phyloP scores from a whole-genome alignment of 1,140 invertebrate genomes.

The Asbolus verrucosus region DNA sequence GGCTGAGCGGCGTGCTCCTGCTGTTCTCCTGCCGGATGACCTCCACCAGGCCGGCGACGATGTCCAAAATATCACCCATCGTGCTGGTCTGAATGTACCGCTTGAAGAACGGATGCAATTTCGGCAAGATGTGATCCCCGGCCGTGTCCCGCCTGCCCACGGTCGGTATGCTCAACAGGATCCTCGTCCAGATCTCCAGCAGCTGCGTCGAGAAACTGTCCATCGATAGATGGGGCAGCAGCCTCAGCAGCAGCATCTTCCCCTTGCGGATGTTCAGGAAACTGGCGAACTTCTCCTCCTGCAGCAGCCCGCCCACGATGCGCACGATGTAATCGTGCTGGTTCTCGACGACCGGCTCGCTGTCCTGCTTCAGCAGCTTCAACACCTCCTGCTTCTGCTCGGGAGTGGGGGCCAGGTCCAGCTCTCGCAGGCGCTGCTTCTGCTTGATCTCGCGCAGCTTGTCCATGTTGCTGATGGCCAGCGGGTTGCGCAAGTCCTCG shows the following conservation, averaged over 20 bases:
- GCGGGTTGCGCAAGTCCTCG: slow-evolving; percentile 79
- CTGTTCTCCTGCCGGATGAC: slow-evolving; percentile 58
- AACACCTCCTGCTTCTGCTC: slow-evolving; percentile 70
- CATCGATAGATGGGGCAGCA: slow-evolving; percentile 66
- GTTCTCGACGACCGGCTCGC: slow-evolving; percentile 61
- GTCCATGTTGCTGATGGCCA: slow-evolving; percentile 74
- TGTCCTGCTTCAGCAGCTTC: slow-evolving; percentile 63
- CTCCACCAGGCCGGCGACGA: slow-evolving; percentile 59
- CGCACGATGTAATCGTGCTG: slow-evolving; percentile 70
- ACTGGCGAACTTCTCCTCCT: slow-evolving; percentile 74
- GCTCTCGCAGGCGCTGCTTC: slow-evolving; percentile 64
- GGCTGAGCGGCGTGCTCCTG: slow-evolving; percentile 61
- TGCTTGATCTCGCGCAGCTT: slow-evolving; percentile 66
- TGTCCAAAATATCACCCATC: slow-evolving; percentile 60
- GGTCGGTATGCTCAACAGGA: slow-evolving; percentile 61
- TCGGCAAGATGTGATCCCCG: slow-evolving; percentile 62
- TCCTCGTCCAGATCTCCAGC: slow-evolving; percentile 60
- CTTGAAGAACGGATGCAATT: slow-evolving; percentile 62
- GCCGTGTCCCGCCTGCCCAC: slow-evolving; percentile 61
- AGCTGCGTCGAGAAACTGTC: slow-evolving; percentile 57
- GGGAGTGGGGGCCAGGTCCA: slow-evolving; percentile 66
- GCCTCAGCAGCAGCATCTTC: slow-evolving; percentile 72
- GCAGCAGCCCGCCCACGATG: slow-evolving; percentile 72
- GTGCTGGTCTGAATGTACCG: slow-evolving; percentile 59
- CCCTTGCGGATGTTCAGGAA: slow-evolving; percentile 80